These are phyloP conservation scores for Apantesis nais DNA, from an alignment of 2,888 invertebrate species.

Conservation along the genomic window DNA sequence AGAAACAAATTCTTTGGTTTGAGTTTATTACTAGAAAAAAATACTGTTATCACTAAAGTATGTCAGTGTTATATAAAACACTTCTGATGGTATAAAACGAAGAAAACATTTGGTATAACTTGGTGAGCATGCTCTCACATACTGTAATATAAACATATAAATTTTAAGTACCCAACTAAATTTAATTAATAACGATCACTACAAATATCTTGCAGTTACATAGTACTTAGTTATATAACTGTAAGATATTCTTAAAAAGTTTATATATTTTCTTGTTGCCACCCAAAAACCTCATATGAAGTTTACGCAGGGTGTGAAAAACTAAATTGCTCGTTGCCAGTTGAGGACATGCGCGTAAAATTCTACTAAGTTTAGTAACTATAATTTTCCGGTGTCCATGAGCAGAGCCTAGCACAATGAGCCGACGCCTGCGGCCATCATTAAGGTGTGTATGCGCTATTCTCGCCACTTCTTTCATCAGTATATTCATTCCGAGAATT, in stretches of 20 bases:
- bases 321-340: constrained; percentile 48
- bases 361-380: constrained; percentile 64
- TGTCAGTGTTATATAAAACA: background rate
- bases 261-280: constrained; percentile 27
- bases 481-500: constrained; percentile 52
- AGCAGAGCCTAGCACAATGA: constrained; percentile 66
- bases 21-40: background rate
- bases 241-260: background rate
- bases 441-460: constrained; percentile 64
- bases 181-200: constrained; percentile 37
- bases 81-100: too few species aligned
- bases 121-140: background rate
- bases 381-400: constrained; percentile 77
- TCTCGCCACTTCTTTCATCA: constrained; percentile 55
- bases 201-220: constrained; percentile 22
- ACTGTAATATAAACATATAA: background rate
- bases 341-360: constrained; percentile 49
- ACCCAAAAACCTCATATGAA: constrained; percentile 27
- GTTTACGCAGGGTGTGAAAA: constrained; percentile 44
- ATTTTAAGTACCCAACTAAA: constrained; percentile 30
- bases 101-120: background rate
- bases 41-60: background rate
- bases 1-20: background rate
- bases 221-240: constrained; percentile 36
- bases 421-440: constrained; percentile 69